Evolutionary conservation across 2,888 invertebrate genomes (phyloP).

Genomic region (Chouioia cunea): DNA sequence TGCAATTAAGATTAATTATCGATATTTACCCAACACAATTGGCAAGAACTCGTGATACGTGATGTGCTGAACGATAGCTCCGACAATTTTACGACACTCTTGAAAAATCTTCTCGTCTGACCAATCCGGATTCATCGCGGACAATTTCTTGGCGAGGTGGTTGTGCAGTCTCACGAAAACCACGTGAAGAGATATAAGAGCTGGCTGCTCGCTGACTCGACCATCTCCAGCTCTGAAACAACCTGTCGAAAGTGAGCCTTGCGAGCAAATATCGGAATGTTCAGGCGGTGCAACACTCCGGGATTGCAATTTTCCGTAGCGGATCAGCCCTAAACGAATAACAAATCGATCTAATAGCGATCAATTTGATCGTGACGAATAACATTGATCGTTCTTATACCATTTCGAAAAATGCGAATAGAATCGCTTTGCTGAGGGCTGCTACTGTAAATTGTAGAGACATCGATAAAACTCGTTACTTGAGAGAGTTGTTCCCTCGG

Average conservation of each 20-base stretch:
- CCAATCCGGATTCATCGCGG: conserved; percentile 86
- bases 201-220: conserved; percentile 85
- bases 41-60: conserved; percentile 88
- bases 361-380: too few species aligned
- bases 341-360: too few species aligned
- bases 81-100: conserved; percentile 85
- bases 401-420: conserved; percentile 82
- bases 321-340: conserved; percentile 61
- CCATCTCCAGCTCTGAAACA: conserved; percentile 86
- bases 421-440: conserved; percentile 75
- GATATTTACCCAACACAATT: conserved; percentile 76
- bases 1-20: neutral
- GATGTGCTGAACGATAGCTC: conserved; percentile 86
- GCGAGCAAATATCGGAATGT: conserved; percentile 78
- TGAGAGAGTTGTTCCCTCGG: conserved; percentile 90
- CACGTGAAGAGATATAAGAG: conserved; percentile 81
- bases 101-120: conserved; percentile 89
- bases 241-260: conserved; percentile 79
- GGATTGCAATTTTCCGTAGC: conserved; percentile 76
- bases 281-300: conserved; percentile 73
- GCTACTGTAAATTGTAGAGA: conserved; percentile 85
- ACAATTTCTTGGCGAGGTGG: conserved; percentile 79
- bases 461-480: conserved; percentile 85
- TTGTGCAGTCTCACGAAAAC: conserved; percentile 83
- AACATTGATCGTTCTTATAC: conserved; percentile 67